Base-by-base conservation (phyloP, 2,113 vertebrate genomes). In the Callopanchax toddi region DNA sequence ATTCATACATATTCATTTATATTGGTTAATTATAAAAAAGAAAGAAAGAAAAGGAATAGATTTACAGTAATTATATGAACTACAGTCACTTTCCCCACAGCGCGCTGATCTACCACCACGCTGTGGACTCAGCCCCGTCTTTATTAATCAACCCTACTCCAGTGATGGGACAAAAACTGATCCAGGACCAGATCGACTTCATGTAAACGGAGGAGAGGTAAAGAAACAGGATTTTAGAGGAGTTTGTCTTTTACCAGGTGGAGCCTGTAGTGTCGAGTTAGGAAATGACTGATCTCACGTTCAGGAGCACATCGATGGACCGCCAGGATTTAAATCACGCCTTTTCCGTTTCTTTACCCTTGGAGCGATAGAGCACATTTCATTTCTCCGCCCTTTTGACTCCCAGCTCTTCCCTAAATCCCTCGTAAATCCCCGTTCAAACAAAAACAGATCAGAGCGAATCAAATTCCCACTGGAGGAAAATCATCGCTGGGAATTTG, bases 1-100 rank as follows among this genome's bases (percentile, higher is more conserved):
- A 93, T 92, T 92, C 86, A 90, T 93, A 91, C 89, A 88, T 91
- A 85, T 89, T 91, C 81, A 91, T 91, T 91, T 89, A 90, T 90
- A 91, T 84, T 79, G 69, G 89, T 92, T 92, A 92, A 92, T 89
- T 90, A 71, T 92, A 91, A 83, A 91, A 91, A 91, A 90, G 79
- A 69, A 55, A 60, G 61, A 67, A 46, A 82, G 81, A 67, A 76
- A 74, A 34, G 59, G 67, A 85, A 76, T 76, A 65, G 54, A 84
- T 90, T 89, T 90, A 91, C 88, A 92, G 84, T 88, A 91, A 88
- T 84, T 82, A 72, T 74, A 86, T 87, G 54, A 84, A 87, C 83
- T 90, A 92, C 81, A 91, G 90, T 90, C 89, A 89, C 89, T 88
- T 87, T 89, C 78, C 78, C 79, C 70, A 80, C 72, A 75, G 78